phyloP scores from a whole-genome alignment of 1,140 invertebrate genomes.

The Dufourea novaeangliae region DNA sequence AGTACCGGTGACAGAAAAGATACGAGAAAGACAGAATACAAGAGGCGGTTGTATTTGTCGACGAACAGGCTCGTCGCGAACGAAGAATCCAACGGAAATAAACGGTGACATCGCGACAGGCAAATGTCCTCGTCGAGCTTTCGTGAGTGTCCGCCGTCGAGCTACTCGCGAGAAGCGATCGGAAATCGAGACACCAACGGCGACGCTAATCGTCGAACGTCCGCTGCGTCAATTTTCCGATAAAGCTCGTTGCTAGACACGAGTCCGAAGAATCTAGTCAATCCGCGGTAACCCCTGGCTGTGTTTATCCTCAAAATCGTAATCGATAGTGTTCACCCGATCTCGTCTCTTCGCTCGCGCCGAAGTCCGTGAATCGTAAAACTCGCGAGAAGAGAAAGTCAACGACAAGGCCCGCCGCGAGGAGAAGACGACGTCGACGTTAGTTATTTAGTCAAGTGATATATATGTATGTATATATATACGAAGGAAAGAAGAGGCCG shows the following conservation, averaged over 20 bases:
- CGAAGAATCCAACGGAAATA: constrained; percentile 9
- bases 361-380: background rate
- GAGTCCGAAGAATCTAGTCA: constrained; percentile 53
- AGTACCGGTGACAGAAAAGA: background rate
- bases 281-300: constrained; percentile 61
- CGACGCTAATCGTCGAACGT: constrained; percentile 19
- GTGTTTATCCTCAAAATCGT: constrained; percentile 63
- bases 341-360: constrained; percentile 11
- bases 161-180: constrained; percentile 44
- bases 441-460: constrained; percentile 33
- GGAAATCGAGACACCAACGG: constrained; percentile 9
- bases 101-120: constrained; percentile 44
- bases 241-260: background rate
- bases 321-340: constrained; percentile 74
- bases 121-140: constrained; percentile 63
- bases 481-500: background rate
- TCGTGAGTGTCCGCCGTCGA: constrained; percentile 51
- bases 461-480: background rate
- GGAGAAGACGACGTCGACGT: constrained; percentile 26
- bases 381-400: background rate
- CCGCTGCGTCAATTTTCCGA: constrained; percentile 22
- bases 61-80: background rate
- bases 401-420: background rate
- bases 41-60: background rate
- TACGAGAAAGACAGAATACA: background rate